Base-by-base conservation (phyloP, 2,797 vertebrate species). In the Platyrinchus mystaceus region DNA sequence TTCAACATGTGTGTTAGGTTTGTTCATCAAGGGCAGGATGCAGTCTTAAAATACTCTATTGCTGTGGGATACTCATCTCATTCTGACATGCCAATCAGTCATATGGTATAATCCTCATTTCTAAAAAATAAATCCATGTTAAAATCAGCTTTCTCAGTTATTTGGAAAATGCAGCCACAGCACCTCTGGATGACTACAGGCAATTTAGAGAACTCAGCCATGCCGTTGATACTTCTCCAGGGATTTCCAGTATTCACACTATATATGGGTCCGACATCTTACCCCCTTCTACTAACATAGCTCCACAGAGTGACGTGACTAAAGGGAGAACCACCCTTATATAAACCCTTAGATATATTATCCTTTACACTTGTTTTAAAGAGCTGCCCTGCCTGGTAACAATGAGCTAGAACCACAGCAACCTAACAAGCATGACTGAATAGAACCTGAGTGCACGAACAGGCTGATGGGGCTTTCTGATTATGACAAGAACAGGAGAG, bases 91-190 rank as follows among this genome's bases (percentile, higher is more conserved):
- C 12, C 46, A 46, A 26, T 59, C 37, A 46, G 49, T 87, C 76
- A 39, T 39, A 49, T 5, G 12, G 47, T 43, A 8, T 58, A 82
- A 90, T 84, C 20, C 10, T 7, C 55, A 43, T 76, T 92, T 84
- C 71, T 80, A 46, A 77, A 76, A 93, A 90, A 32, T 28, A 84
- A 24, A 62, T 6, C 58, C 27, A 28, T 69, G 34, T 79, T 94
- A 79, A 86, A 93, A 90, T 70, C 59, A 83, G 28, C 67, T 79
- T 92, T 82, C 67, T 87, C 71, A 80, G 41, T 56, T 76, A 59
- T 79, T 73, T 87, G 52, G 44, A 92, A 95, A 94, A 91, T 86
- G 69, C 47, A 87, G 52, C 23, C 47, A 23, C 63, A 37, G 23
- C 47, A 80, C 34, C 28, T 87, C 67, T 76, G 71, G 27, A 24